Conservation (phyloP, 2,113 vertebrate genomes). For the Thalassoma bifasciatum region DNA sequence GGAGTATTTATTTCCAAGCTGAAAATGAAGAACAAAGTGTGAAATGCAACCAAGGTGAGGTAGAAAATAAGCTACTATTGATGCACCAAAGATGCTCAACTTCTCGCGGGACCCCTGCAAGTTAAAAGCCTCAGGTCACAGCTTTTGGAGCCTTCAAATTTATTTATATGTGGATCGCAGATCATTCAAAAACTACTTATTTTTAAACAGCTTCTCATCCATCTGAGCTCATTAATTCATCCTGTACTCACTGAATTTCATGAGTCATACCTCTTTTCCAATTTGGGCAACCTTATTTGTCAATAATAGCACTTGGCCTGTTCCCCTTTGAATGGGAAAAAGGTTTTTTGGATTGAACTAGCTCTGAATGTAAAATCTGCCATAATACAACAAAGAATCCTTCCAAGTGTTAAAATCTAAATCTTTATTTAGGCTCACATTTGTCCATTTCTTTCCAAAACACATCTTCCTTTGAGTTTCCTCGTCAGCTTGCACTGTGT, state of each 20-base stretch:
- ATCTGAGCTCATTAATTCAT: slow-evolving; percentile 33
- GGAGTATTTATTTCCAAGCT: slow-evolving; percentile 21
- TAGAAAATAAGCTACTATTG: neutral
- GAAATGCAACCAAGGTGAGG: neutral
- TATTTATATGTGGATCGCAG: neutral
- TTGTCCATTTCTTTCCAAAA: slow-evolving; percentile 27
- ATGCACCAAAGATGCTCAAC: slow-evolving; percentile 1
- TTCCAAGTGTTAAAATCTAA: slow-evolving; percentile 30
- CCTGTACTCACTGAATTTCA: slow-evolving; percentile 2
- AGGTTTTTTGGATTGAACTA: slow-evolving; percentile 7
- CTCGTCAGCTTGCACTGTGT: slow-evolving; percentile 22
- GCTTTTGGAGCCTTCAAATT: neutral
- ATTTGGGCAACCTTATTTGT: slow-evolving; percentile 1
- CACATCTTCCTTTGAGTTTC: neutral
- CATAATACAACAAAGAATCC: slow-evolving; percentile 9
- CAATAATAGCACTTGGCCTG: neutral
- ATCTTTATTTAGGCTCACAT: slow-evolving; percentile 34
- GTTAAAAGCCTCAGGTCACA: neutral
- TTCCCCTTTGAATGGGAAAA: slow-evolving; percentile 5
- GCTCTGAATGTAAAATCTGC: slow-evolving; percentile 19
- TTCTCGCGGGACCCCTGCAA: neutral
- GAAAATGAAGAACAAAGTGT: slow-evolving; percentile 1
- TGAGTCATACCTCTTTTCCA: slow-evolving; percentile 8
- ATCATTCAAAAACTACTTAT: slow-evolving; percentile 20
- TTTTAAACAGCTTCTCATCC: slow-evolving; percentile 3